Evolutionary conservation across 2,797 vertebrate genomes (phyloP).

Genomic region (Triplophysa bombifrons): DNA sequence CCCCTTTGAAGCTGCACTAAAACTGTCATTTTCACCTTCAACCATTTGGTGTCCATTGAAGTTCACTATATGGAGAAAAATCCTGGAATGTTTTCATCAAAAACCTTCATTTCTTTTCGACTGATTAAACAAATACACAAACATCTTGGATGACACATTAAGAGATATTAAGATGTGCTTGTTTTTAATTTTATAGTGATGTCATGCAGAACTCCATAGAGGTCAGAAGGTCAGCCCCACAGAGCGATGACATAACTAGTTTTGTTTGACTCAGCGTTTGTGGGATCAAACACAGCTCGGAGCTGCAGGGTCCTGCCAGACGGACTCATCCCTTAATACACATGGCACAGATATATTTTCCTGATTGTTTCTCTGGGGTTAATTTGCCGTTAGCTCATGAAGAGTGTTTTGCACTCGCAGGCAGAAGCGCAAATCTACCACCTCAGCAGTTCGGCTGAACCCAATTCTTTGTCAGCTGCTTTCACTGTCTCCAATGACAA

Average conservation of each 20-base stretch:
- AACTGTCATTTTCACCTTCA: too few relatives aligned
- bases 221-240: slow-evolving; percentile 61
- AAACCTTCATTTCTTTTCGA: too few relatives aligned
- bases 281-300: slow-evolving; percentile 51
- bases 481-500: slow-evolving; percentile 12
- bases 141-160: too few relatives aligned
- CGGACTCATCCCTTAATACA: slow-evolving; percentile 63
- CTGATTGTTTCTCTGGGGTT: slow-evolving; percentile 62
- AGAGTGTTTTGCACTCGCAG: slow-evolving; percentile 57
- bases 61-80: too few relatives aligned
- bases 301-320: slow-evolving; percentile 55
- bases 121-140: too few relatives aligned
- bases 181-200: background rate
- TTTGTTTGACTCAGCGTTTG: slow-evolving; percentile 62
- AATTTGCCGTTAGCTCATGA: slow-evolving; percentile 67
- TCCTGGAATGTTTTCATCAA: too few relatives aligned
- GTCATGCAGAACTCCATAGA: slow-evolving; percentile 52
- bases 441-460: slow-evolving; percentile 52
- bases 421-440: slow-evolving; percentile 50
- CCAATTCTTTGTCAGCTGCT: slow-evolving; percentile 55
- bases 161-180: background rate
- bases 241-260: slow-evolving; percentile 52
- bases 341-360: slow-evolving; percentile 52
- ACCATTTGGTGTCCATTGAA: too few relatives aligned
- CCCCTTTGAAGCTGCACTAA: too few relatives aligned